These are phyloP conservation scores for Hemiprocne comata DNA, from an alignment of 2,113 vertebrate species.

Conservation along the genomic window DNA sequence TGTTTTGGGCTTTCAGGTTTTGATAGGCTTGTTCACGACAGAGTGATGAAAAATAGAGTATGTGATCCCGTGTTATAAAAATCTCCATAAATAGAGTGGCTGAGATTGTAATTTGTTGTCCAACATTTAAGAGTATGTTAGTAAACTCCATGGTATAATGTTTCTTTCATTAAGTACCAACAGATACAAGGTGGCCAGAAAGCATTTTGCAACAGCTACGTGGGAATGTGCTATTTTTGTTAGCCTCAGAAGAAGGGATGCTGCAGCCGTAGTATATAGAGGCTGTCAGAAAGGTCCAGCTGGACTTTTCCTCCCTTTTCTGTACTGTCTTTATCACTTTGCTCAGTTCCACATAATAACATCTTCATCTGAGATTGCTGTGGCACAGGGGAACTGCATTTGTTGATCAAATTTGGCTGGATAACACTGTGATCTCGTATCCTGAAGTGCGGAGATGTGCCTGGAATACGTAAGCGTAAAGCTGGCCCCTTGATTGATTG, in stretches of 20 bases:
- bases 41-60: neutral
- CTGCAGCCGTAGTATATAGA: conserved; percentile 68
- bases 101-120: neutral
- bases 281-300: conserved; percentile 79
- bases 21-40: neutral
- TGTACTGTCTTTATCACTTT: conserved; percentile 89
- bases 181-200: conserved; percentile 16
- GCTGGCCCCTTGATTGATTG: conserved; percentile 91
- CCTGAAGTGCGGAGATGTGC: conserved; percentile 86
- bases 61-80: neutral
- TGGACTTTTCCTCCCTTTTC: conserved; percentile 76
- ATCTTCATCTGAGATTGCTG: conserved; percentile 97
- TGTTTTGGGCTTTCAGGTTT: neutral
- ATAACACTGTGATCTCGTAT: conserved; percentile 89
- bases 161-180: conserved; percentile 31
- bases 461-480: conserved; percentile 85
- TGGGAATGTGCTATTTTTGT: conserved; percentile 38
- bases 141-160: neutral
- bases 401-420: conserved; percentile 98
- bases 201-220: conserved; percentile 29
- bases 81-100: neutral
- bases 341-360: conserved; percentile 94
- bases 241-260: conserved; percentile 61
- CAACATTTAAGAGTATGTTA: neutral
- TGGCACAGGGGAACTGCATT: conserved; percentile 91